phyloP scores from a whole-genome alignment of 2,888 invertebrate genomes.

The Antheraea yamamai region DNA sequence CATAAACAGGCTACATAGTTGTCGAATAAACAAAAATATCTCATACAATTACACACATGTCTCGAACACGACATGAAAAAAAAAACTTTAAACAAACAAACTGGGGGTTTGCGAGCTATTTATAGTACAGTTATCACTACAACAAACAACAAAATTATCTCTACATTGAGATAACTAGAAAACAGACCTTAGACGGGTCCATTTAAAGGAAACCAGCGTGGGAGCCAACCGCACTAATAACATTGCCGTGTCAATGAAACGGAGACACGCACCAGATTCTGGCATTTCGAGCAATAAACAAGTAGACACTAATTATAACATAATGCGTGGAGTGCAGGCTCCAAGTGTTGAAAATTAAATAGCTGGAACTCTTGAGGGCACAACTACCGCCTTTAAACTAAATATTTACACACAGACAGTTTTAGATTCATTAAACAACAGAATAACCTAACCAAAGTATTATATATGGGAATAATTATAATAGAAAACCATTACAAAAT shows the following conservation, averaged over 20 bases:
- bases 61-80: constrained; percentile 8
- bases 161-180: background rate
- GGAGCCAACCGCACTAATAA: constrained; percentile 23
- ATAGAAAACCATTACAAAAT: background rate
- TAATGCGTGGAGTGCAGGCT: constrained; percentile 18
- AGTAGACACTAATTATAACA: constrained; percentile 54
- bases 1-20: too few relatives aligned
- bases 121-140: constrained; percentile 47
- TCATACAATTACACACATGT: background rate
- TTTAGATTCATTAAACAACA: background rate
- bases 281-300: constrained; percentile 57
- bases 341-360: constrained; percentile 22
- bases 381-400: background rate
- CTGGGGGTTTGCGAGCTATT: constrained; percentile 31
- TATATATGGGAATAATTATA: background rate
- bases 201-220: background rate
- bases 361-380: constrained; percentile 19
- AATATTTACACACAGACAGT: background rate
- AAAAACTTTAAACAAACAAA: constrained; percentile 25
- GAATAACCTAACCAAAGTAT: background rate
- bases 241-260: constrained; percentile 17
- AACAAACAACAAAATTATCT: constrained; percentile 24
- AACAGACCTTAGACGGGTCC: background rate
- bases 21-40: background rate
- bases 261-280: constrained; percentile 58